Percentiles rank a stretch among this genome's conserved stretches.
phyloP scores from a whole-genome alignment of 2,888 invertebrate genomes.

The Willowsia nigromaculata region DNA sequence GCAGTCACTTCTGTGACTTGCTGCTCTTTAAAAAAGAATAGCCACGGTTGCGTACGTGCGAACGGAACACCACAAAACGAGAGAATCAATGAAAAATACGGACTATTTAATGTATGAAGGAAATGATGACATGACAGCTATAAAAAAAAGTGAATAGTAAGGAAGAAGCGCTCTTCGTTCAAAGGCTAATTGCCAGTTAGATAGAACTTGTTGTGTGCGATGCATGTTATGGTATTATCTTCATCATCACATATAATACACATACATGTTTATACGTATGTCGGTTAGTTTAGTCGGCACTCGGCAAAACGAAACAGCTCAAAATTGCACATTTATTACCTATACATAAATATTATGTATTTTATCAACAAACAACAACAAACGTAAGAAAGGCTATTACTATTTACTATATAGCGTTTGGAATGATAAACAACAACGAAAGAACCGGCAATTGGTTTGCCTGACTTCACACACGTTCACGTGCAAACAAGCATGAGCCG shows the following conservation, averaged over 20 bases:
- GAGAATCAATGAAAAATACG: background rate
- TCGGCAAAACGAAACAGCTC: background rate
- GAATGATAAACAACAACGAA: background rate
- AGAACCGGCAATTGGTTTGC: constrained; percentile 21
- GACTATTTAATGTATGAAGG: background rate
- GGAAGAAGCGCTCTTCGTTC: no score
- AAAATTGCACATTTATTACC: background rate
- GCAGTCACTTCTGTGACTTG: background rate
- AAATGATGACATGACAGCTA: background rate
- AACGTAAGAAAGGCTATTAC: background rate
- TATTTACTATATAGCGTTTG: no score
- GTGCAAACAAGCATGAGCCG: constrained; percentile 33
- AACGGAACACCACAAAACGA: background rate
- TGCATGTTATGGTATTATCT: no score
- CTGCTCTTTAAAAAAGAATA: no score
- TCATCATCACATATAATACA: no score
- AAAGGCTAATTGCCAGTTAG: no score
- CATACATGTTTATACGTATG: no score
- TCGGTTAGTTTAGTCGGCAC: background rate
- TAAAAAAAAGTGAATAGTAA: no score
- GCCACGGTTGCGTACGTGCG: no score
- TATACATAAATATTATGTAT: background rate
- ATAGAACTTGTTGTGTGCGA: no score
- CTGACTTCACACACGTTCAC: background rate
- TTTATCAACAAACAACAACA: background rate